Percentiles rank a stretch among this genome's conserved stretches.
Conservation (phyloP, 2,888 invertebrate species). For the Leptinotarsa juncta region DNA sequence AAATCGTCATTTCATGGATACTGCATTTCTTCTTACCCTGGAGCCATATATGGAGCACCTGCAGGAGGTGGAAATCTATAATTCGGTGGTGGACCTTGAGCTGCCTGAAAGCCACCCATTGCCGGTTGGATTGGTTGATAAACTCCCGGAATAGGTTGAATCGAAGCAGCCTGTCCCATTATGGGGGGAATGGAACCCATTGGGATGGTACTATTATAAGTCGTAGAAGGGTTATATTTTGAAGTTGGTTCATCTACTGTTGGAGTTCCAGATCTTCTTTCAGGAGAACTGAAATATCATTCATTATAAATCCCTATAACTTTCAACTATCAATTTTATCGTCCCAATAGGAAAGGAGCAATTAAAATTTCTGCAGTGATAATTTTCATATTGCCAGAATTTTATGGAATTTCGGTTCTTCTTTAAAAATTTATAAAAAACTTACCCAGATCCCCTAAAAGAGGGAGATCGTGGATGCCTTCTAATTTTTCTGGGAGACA, state of each 20-base stretch:
- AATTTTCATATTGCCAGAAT: too few species aligned
- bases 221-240: constrained; percentile 45
- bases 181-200: constrained; percentile 55
- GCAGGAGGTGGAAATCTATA: constrained; percentile 64
- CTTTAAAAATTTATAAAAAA: constrained; percentile 11
- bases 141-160: constrained; percentile 48
- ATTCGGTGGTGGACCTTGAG: constrained; percentile 62
- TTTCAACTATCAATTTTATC: too few species aligned
- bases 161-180: constrained; percentile 51
- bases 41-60: constrained; percentile 58
- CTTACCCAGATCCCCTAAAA: constrained; percentile 49
- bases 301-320: too few species aligned
- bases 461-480: constrained; percentile 53
- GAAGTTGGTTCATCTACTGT: constrained; percentile 73
- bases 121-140: constrained; percentile 54
- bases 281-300: constrained; percentile 52
- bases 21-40: constrained; percentile 55
- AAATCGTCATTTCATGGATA: background rate
- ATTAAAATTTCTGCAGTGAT: too few species aligned
- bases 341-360: too few species aligned
- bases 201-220: constrained; percentile 48
- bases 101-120: constrained; percentile 54
- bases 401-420: too few species aligned
- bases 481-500: constrained; percentile 55
- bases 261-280: constrained; percentile 79